Evolutionary conservation across 2,797 vertebrate genomes (phyloP), one percentile per base, ranked within the genome.

Genomic region (Carapus acus): DNA sequence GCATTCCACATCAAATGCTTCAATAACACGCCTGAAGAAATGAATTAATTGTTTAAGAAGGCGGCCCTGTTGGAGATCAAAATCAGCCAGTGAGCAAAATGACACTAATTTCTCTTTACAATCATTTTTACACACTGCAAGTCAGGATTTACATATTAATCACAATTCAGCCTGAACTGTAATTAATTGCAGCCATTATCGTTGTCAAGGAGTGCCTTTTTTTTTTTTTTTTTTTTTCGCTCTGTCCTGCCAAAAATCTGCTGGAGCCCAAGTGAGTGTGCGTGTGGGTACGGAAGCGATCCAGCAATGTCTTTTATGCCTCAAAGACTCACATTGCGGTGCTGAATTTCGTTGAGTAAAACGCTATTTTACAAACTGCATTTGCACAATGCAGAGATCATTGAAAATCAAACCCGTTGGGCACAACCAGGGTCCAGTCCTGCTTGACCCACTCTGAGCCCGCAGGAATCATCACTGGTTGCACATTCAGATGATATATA

Each of bases 11-110:
- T 76, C 53, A 77, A 79, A 73, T 68, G 58, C 46, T 43, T 16
- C 50, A 44, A 34, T 67, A 64, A 65, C 62, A 52, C 58, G 74
- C 74, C 71, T 45, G 40, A 49, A 77, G 71, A 74, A 71, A 70
- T 71, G 29, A 55, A 75, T 71, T 53, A 47, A 74, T 75, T 70
- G 67, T 76, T 76, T 62, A 49, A 69, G 69, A 62, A 54, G 54
- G 56, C 65, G 58, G 71, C 58, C 75, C 59, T 69, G 71, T 58
- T 74, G 62, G 49, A 65, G 60, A 78, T 83, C 62, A 75, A 71
- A 77, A 66, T 65, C 54, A 34, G 56, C 48, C 55, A 54, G 15
- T 17, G 55, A 50, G 50, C 55, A 68, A 73, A 63, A 43, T 40
- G 58, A 15, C 44, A 51, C 21, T 38, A 20, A 31, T 42, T 59